phyloP scores from a whole-genome alignment of 2,888 invertebrate genomes.

The Thera obeliscata region DNA sequence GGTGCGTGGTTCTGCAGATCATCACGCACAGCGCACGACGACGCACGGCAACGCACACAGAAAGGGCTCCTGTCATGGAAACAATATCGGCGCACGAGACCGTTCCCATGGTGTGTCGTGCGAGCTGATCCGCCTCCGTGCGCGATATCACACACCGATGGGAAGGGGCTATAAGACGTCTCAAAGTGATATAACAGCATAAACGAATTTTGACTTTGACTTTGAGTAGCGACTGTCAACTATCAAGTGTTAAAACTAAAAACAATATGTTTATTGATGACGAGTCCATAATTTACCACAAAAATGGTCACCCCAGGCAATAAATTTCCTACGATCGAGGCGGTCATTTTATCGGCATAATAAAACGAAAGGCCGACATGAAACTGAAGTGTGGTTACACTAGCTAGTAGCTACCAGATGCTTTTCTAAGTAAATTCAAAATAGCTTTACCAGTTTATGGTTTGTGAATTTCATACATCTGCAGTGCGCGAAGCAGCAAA shows the following conservation, averaged over 20 bases:
- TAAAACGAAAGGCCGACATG: conserved; percentile 51
- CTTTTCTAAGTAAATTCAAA: conserved; percentile 32
- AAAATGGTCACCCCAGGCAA: conserved; percentile 45
- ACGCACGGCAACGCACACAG: too few relatives aligned
- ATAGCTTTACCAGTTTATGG: conserved; percentile 21
- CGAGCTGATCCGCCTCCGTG: too few relatives aligned
- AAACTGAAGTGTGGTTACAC: conserved; percentile 50
- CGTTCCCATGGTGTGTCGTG: too few relatives aligned
- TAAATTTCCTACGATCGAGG: conserved; percentile 52
- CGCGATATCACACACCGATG: too few relatives aligned
- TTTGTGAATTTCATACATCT: background rate
- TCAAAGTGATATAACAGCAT: too few relatives aligned
- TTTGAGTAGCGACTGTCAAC: too few relatives aligned
- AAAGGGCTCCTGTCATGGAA: too few relatives aligned
- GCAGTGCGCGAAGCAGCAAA: background rate
- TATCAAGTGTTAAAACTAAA: background rate
- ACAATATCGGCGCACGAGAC: too few relatives aligned
- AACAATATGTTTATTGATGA: background rate
- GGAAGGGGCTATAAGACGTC: too few relatives aligned
- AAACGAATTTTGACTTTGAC: too few relatives aligned
- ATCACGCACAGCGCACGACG: too few relatives aligned
- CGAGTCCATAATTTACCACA: background rate
- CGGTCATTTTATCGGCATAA: conserved; percentile 45
- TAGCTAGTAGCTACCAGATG: conserved; percentile 53
- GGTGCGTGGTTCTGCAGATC: too few relatives aligned